phyloP scores from a whole-genome alignment of 2,888 invertebrate genomes.

The Augochlorella aurata region DNA sequence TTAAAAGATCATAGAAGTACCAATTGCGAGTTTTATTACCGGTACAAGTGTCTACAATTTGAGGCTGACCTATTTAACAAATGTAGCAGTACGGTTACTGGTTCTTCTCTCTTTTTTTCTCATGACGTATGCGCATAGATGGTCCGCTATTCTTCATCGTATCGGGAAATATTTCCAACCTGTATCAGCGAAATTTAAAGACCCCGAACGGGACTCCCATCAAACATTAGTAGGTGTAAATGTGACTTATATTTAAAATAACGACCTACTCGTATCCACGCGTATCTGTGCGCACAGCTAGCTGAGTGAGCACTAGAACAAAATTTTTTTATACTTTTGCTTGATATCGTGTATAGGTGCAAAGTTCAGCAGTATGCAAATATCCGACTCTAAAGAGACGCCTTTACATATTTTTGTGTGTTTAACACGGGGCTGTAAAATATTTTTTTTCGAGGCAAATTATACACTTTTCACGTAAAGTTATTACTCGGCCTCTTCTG shows the following conservation, averaged over 20 bases:
- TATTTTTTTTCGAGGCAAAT: too few species aligned
- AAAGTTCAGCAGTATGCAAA: too few species aligned
- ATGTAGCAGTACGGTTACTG: not conserved
- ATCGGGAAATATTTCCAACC: slow-evolving; percentile 12
- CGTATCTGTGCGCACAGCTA: slow-evolving; percentile 4
- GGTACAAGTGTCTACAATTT: not conserved
- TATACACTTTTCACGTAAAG: too few species aligned
- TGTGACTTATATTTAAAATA: slow-evolving; percentile 35
- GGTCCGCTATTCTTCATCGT: slow-evolving; percentile 13
- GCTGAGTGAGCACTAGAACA: slow-evolving; percentile 6
- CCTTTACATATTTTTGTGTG: too few species aligned
- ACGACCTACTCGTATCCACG: slow-evolving; percentile 32
- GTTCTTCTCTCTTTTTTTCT: not conserved
- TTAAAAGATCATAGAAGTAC: not conserved
- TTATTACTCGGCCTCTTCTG: too few species aligned
- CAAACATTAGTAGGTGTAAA: slow-evolving; percentile 9
- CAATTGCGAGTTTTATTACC: not conserved
- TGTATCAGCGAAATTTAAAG: slow-evolving; percentile 32
- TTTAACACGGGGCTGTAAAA: too few species aligned
- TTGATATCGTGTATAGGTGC: not conserved
- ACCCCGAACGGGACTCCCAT: slow-evolving; percentile 8
- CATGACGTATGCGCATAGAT: not conserved
- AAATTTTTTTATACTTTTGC: not conserved
- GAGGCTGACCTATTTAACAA: not conserved
- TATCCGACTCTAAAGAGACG: too few species aligned